phyloP scores from a whole-genome alignment of 2,888 invertebrate species.

The Rhagophthalmus giganteus region DNA sequence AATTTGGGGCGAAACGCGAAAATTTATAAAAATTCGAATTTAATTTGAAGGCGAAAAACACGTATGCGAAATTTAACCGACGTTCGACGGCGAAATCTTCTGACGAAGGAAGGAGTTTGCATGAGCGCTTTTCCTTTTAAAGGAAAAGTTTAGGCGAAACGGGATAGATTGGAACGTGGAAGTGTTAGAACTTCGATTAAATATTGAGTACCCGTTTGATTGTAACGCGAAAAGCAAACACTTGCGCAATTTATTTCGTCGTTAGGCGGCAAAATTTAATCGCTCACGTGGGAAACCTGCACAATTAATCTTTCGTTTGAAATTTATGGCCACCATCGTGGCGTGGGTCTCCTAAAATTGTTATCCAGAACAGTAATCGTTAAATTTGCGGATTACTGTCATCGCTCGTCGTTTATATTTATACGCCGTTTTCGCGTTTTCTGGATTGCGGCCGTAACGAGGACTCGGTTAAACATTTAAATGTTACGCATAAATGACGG shows the following conservation, averaged over 20 bases:
- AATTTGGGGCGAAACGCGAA: constrained; percentile 1
- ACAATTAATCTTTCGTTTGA: constrained; percentile 41
- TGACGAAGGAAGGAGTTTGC: constrained; percentile 1
- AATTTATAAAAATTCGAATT: constrained; percentile 1
- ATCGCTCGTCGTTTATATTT: constrained; percentile 15
- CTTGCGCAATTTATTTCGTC: constrained; percentile 41
- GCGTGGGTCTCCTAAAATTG: constrained; percentile 35
- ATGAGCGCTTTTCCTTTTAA: constrained; percentile 2
- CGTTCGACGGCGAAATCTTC: background rate
- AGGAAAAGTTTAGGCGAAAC: constrained; percentile 8
- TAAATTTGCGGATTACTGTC: constrained; percentile 33
- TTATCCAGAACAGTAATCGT: constrained; percentile 39
- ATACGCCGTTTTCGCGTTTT: too few species aligned
- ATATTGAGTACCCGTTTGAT: constrained; percentile 35
- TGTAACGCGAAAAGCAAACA: constrained; percentile 41
- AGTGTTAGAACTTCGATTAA: constrained; percentile 35
- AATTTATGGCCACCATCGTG: constrained; percentile 40
- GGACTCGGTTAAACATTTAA: constrained; percentile 15
- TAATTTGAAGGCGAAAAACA: background rate
- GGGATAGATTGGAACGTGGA: constrained; percentile 13
- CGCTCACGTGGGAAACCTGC: constrained; percentile 42
- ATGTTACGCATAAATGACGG: too few species aligned
- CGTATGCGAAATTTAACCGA: background rate
- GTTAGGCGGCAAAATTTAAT: constrained; percentile 41
- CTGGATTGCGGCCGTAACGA: too few species aligned